phyloP scores from a whole-genome alignment of 53 echinoderm and acorn worm genomes.

The Antedon mediterranea region DNA sequence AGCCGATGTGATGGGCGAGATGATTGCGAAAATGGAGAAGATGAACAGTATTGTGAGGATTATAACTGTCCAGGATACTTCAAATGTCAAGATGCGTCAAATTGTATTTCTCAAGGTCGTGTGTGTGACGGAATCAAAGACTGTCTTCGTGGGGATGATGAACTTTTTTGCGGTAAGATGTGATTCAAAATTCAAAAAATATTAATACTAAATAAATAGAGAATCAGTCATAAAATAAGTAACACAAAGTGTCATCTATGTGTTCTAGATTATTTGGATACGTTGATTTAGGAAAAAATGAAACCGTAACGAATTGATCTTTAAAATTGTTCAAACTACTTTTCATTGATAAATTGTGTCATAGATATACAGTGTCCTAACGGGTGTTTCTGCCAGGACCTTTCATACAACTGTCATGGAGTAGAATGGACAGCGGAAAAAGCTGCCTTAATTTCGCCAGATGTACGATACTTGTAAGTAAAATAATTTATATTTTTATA shows the following conservation, averaged over 20 bases:
- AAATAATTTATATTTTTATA: background rate
- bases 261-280: too few species aligned
- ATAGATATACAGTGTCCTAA: background rate
- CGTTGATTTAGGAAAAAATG: too few species aligned
- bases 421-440: background rate
- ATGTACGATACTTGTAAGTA: background rate
- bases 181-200: too few species aligned
- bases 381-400: background rate
- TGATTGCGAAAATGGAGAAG: background rate
- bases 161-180: background rate
- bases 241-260: too few species aligned
- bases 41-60: background rate
- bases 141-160: background rate
- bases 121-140: background rate
- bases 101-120: background rate
- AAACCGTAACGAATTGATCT: too few species aligned
- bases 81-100: background rate
- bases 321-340: too few species aligned
- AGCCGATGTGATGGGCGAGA: background rate
- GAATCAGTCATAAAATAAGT: too few species aligned
- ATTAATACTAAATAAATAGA: too few species aligned
- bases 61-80: background rate
- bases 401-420: background rate
- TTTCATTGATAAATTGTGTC: too few species aligned
- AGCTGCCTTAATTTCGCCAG: background rate